Evolutionary conservation across 2,797 vertebrate species (phyloP).

Genomic region (Novumbra hubbsi): DNA sequence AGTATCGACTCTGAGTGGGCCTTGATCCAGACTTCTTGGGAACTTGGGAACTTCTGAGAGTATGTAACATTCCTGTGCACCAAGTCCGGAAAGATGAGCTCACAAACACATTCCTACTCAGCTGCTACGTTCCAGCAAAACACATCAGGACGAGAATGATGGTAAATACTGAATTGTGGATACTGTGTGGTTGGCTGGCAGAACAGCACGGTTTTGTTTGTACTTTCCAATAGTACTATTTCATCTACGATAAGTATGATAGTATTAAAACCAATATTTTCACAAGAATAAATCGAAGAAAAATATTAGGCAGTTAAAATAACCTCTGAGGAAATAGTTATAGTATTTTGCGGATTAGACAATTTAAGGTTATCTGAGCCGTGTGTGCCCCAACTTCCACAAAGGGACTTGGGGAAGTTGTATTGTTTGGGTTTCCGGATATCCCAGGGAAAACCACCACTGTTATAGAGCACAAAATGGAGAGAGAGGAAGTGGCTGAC

Average conservation of each 20-base stretch:
- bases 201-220: neutral
- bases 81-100: slow-evolving; percentile 59
- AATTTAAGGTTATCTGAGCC: neutral
- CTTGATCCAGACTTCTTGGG: slow-evolving; percentile 54
- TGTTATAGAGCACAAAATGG: slow-evolving; percentile 29
- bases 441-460: slow-evolving; percentile 63
- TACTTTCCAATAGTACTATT: neutral
- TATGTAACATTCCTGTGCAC: slow-evolving; percentile 57
- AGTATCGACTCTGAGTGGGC: slow-evolving; percentile 52
- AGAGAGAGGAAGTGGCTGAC: slow-evolving; percentile 3
- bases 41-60: slow-evolving; percentile 43
- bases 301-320: neutral
- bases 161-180: neutral
- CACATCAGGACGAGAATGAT: neutral
- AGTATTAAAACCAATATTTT: neutral
- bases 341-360: neutral
- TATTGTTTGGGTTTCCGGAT: slow-evolving; percentile 61
- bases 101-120: slow-evolving; percentile 21
- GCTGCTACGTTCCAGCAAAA: neutral
- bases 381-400: slow-evolving; percentile 26
- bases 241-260: neutral
- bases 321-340: neutral
- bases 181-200: neutral
- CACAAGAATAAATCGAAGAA: neutral
- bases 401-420: slow-evolving; percentile 33